Evolutionary conservation across 2,888 invertebrate genomes (phyloP).

Genomic region (Athetis lepigone): DNA sequence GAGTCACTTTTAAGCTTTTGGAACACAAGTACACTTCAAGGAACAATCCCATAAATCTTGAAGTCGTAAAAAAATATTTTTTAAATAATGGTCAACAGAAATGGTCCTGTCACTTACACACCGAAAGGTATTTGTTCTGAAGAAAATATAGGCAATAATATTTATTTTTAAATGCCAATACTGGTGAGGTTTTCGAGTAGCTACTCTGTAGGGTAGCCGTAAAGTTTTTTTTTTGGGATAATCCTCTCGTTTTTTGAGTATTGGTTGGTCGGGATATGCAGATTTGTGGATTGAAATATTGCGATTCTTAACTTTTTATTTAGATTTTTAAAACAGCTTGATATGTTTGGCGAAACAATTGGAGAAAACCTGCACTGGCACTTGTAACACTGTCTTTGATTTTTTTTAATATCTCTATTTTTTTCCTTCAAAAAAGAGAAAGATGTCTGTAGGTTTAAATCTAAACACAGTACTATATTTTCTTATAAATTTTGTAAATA

Average conservation of each 20-base stretch:
- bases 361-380: background rate
- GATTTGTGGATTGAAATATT: background rate
- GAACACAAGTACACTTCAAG: constrained; percentile 4
- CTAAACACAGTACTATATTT: too few relatives aligned
- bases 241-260: background rate
- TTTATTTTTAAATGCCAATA: constrained; percentile 56
- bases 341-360: background rate
- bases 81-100: constrained; percentile 50
- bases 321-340: background rate
- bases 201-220: constrained; percentile 35
- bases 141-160: constrained; percentile 65
- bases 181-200: constrained; percentile 50
- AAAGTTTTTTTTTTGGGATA: constrained; percentile 6
- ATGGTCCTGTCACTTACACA: constrained; percentile 58
- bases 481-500: too few relatives aligned
- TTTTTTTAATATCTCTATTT: too few relatives aligned
- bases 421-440: too few relatives aligned
- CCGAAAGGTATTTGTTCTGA: constrained; percentile 47
- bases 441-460: too few relatives aligned
- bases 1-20: constrained; percentile 32
- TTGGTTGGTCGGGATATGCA: background rate
- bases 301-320: background rate
- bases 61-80: constrained; percentile 40
- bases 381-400: too few relatives aligned
- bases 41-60: constrained; percentile 47